Conservation (phyloP, 2,888 invertebrate genomes). For the Chrysodeixis includens region DNA sequence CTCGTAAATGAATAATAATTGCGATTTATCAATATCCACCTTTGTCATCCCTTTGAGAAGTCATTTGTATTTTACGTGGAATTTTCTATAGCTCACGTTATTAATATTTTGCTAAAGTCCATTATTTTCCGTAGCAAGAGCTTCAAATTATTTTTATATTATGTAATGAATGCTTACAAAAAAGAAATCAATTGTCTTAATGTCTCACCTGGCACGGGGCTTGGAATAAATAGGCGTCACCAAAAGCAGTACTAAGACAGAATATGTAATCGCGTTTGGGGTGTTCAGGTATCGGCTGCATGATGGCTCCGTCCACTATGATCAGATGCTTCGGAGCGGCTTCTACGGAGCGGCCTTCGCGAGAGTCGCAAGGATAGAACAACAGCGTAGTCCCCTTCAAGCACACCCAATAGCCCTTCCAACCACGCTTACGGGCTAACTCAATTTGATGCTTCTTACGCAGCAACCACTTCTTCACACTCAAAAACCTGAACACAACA, state of each 20-base stretch:
- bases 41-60: neutral
- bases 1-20: neutral
- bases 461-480: conserved; percentile 99
- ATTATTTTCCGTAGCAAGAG: neutral
- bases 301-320: conserved; percentile 98
- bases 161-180: neutral
- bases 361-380: conserved; percentile 98
- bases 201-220: conserved; percentile 93
- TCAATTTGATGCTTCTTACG: conserved; percentile 99
- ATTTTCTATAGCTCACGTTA: neutral
- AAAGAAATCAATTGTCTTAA: neutral
- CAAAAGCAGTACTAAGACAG: conserved; percentile 99
- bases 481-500: conserved; percentile 93
- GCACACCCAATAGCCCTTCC: conserved; percentile 99
- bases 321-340: conserved; percentile 98
- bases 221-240: conserved; percentile 99
- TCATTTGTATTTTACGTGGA: neutral
- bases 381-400: conserved; percentile 98
- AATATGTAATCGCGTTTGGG: conserved; percentile 99
- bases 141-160: too few relatives aligned
- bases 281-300: conserved; percentile 99
- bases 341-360: conserved; percentile 96
- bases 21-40: neutral
- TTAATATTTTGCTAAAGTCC: neutral
- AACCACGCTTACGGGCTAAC: conserved; percentile 97